phyloP scores from a whole-genome alignment of 2,113 vertebrate species.

The Axis porcinus region DNA sequence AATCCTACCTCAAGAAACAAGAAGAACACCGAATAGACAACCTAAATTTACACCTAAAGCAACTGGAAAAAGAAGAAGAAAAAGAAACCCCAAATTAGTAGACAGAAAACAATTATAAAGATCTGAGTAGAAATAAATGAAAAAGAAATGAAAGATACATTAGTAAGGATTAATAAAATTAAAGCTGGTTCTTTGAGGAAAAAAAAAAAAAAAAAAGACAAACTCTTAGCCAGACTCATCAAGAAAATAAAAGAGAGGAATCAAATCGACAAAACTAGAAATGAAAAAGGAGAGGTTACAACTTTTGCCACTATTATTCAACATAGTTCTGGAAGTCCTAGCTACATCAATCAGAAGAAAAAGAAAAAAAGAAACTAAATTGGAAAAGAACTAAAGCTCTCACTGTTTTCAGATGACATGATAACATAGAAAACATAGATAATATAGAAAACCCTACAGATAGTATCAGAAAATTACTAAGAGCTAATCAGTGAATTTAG shows the following conservation, averaged over 20 bases:
- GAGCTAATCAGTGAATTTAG: not conserved
- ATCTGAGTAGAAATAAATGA: not conserved
- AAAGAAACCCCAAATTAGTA: not conserved
- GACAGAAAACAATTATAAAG: not conserved
- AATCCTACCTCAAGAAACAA: not conserved
- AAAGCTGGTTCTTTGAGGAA: not conserved
- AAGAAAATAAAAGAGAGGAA: not conserved
- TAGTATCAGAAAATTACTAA: not conserved
- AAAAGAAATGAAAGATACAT: not conserved
- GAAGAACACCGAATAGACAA: not conserved
- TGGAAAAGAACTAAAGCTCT: not conserved
- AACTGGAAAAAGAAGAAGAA: not conserved
- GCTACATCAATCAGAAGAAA: not conserved
- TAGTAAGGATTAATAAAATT: not conserved
- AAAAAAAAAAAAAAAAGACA: not conserved
- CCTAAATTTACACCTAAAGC: not conserved
- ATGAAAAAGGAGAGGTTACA: not conserved
- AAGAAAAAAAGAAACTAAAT: not conserved
- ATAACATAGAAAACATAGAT: not conserved
- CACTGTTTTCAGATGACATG: not conserved
- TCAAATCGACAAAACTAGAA: not conserved
- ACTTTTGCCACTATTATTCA: not conserved
- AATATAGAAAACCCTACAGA: not conserved
- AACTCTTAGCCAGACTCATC: not conserved
- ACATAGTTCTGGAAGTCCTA: not conserved